These are phyloP conservation scores for Hirtodrosophila duncani DNA, from an alignment of 2,888 invertebrate species.

Conservation along the genomic window DNA sequence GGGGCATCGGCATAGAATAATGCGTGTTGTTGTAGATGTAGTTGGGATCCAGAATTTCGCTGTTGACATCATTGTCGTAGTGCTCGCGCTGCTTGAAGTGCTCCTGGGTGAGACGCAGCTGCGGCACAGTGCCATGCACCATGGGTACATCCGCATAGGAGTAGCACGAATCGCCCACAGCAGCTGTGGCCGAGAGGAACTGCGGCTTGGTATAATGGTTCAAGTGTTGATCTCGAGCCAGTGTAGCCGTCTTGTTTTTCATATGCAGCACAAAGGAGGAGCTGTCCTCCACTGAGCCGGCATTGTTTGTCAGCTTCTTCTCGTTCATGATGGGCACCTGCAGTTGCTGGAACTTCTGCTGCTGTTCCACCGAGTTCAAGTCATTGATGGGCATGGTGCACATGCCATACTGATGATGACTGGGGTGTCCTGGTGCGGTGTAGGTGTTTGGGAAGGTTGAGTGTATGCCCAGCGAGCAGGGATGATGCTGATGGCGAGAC, in stretches of 20 bases:
- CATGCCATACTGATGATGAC: conserved; percentile 78
- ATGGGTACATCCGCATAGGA: conserved; percentile 75
- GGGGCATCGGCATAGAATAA: conserved; percentile 76
- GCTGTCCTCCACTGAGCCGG: conserved; percentile 62
- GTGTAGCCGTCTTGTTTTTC: conserved; percentile 65
- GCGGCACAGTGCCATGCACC: conserved; percentile 51
- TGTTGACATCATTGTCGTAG: conserved; percentile 48
- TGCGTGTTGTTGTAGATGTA: conserved; percentile 78
- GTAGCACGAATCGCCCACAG: conserved; percentile 73
- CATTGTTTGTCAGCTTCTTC: conserved; percentile 63
- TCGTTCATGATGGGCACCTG: conserved; percentile 77
- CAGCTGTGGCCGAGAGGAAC: conserved; percentile 63
- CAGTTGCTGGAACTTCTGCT: conserved; percentile 76
- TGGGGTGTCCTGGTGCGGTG: conserved; percentile 77
- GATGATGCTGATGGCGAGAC: conserved; percentile 78
- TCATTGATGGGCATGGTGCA: conserved; percentile 91
- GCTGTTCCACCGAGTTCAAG: conserved; percentile 82
- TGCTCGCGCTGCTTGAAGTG: conserved; percentile 71
- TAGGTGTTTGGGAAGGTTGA: conserved; percentile 76
- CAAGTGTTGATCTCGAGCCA: conserved; percentile 51
- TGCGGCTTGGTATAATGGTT: conserved; percentile 75
- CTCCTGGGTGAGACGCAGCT: conserved; percentile 71
- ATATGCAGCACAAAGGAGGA: conserved; percentile 77
- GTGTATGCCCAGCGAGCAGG: conserved; percentile 77
- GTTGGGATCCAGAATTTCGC: conserved; percentile 76